These are phyloP conservation scores for Pseudopleuronectes americanus DNA, from an alignment of 2,797 vertebrate genomes.

Conservation along the genomic window DNA sequence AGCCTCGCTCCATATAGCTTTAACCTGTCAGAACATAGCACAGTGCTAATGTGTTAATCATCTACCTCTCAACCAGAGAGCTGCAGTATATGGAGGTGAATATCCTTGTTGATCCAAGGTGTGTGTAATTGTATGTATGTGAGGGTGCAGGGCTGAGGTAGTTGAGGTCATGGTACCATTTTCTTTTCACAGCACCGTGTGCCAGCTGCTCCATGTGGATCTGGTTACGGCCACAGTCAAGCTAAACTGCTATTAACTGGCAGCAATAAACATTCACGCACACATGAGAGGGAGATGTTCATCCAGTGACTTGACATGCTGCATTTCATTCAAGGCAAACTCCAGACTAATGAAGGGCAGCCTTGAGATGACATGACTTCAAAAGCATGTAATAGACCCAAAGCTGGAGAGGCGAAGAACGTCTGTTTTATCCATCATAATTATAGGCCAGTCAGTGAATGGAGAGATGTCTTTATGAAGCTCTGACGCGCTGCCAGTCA, in stretches of 20 bases:
- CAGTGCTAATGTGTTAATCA: conserved; percentile 42
- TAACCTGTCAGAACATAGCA: conserved; percentile 19
- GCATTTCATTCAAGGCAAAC: conserved; percentile 60
- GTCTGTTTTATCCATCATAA: conserved; percentile 62
- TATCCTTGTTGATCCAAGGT: background rate
- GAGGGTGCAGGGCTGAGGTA: background rate
- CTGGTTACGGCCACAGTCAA: conserved; percentile 64
- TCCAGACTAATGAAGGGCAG: conserved; percentile 48
- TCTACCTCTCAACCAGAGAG: background rate
- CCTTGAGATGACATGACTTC: conserved; percentile 49
- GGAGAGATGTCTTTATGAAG: conserved; percentile 38
- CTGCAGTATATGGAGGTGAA: background rate
- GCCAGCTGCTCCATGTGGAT: conserved; percentile 72
- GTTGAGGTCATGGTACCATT: conserved; percentile 34
- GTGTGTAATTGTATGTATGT: background rate
- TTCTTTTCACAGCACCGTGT: conserved; percentile 32
- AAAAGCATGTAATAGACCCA: conserved; percentile 43
- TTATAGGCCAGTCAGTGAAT: conserved; percentile 36
- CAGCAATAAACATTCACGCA: conserved; percentile 36
- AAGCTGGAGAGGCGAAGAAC: conserved; percentile 9
- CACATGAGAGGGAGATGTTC: conserved; percentile 20
- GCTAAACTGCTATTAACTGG: conserved; percentile 57
- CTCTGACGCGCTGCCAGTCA: conserved; percentile 34
- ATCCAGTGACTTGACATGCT: conserved; percentile 47
- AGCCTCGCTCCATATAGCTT: background rate